Conservation (phyloP, 2,888 invertebrate species). For the Halictus ligatus region DNA sequence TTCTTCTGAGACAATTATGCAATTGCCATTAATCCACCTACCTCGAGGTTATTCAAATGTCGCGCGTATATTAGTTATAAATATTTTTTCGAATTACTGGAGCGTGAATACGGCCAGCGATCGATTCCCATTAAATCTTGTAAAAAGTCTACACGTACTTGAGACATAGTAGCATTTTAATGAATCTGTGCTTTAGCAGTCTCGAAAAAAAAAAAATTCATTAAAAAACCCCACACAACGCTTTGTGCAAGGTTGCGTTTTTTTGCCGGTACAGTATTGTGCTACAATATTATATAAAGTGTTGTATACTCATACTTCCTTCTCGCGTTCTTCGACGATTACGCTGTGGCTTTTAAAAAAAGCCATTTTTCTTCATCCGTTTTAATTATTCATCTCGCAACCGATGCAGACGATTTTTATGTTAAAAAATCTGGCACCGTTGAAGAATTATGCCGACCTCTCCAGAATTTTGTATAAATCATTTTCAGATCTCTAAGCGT, state of each 20-base stretch:
- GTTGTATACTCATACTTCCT: background rate
- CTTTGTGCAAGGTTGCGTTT: background rate
- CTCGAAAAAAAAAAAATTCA: background rate
- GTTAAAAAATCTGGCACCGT: background rate
- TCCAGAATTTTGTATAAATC: no score
- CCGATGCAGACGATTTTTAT: background rate
- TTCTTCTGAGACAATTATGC: no score
- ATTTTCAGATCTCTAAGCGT: no score
- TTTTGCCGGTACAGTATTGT: background rate
- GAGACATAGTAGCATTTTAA: background rate
- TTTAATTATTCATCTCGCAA: background rate
- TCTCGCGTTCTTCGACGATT: background rate
- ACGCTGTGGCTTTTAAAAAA: background rate
- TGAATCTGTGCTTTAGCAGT: background rate
- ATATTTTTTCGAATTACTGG: background rate
- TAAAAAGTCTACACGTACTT: no score
- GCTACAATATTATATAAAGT: conserved; percentile 4
- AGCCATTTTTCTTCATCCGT: background rate
- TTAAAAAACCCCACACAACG: background rate
- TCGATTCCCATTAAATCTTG: background rate
- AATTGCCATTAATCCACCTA: no score
- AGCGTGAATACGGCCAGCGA: background rate
- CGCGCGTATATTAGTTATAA: background rate
- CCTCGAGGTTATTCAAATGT: no score
- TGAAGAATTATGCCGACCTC: no score